These are phyloP conservation scores for Xanthia togata DNA, from an alignment of 2,888 invertebrate species.

Conservation along the genomic window DNA sequence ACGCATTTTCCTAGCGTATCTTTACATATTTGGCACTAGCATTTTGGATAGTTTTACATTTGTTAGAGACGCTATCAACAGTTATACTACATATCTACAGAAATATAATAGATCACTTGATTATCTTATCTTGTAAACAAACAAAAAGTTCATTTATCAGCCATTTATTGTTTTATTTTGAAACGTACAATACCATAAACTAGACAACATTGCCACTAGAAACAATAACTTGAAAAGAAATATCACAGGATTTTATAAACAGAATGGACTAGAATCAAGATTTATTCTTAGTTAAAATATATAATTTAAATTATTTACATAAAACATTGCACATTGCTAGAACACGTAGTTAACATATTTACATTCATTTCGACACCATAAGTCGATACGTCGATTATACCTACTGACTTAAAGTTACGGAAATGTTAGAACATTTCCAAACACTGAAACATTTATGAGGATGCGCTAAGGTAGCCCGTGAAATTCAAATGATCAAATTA, in stretches of 20 bases:
- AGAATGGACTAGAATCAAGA: slow-evolving; percentile 15
- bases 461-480: too few species aligned
- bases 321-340: slow-evolving; percentile 55
- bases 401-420: not conserved
- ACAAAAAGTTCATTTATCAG: not conserved
- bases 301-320: slow-evolving; percentile 45
- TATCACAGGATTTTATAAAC: slow-evolving; percentile 59
- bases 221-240: slow-evolving; percentile 41
- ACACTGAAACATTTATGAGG: not conserved
- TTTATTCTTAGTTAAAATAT: too few species aligned
- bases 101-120: not conserved
- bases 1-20: not conserved
- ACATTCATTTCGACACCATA: slow-evolving; percentile 17
- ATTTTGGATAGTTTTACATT: slow-evolving; percentile 8
- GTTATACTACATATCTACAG: not conserved
- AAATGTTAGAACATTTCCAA: not conserved
- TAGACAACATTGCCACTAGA: slow-evolving; percentile 37
- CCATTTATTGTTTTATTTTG: not conserved
- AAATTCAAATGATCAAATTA: too few species aligned
- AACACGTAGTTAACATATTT: slow-evolving; percentile 54
- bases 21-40: slow-evolving; percentile 6
- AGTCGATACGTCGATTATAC: not conserved
- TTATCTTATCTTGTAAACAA: not conserved
- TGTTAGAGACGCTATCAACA: not conserved
- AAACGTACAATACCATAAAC: not conserved